These are phyloP conservation scores for Pseudorectes ferrugineus DNA, from an alignment of 2,113 vertebrate species.

Conservation along the genomic window DNA sequence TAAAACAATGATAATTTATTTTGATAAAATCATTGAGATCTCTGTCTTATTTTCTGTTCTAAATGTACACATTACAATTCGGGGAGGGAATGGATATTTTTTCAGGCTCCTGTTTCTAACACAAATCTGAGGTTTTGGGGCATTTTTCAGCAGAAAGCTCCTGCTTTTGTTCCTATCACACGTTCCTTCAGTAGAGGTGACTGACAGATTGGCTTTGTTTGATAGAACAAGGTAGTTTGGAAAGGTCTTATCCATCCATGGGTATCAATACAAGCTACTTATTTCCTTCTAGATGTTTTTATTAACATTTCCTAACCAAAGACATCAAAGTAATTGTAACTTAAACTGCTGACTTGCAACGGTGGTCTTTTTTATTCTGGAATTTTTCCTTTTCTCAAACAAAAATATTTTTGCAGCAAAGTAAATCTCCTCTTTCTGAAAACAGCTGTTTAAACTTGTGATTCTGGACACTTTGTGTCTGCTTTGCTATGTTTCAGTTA, in stretches of 20 bases:
- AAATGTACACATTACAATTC: neutral
- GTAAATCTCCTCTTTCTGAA: neutral
- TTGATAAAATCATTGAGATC: neutral
- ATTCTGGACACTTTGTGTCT: neutral
- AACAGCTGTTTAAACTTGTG: slow-evolving; percentile 30
- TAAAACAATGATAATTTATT: neutral
- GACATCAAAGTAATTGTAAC: neutral
- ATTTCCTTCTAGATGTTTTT: neutral
- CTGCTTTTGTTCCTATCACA: neutral
- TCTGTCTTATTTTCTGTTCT: neutral
- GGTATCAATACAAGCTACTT: neutral
- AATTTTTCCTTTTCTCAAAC: neutral
- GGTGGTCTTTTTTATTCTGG: neutral
- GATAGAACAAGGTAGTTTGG: neutral
- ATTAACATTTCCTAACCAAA: neutral
- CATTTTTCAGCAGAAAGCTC: neutral
- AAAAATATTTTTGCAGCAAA: slow-evolving; percentile 24
- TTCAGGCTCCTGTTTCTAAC: neutral
- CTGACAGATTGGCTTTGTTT: neutral
- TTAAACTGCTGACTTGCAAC: neutral
- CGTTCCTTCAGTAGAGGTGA: neutral
- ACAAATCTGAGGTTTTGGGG: neutral
- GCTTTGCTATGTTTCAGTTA: neutral
- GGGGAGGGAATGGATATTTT: neutral
- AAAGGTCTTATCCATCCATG: neutral